A percentile compares a stretch with the other conserved stretches of the same genome.
Evolutionary conservation across 1,140 invertebrate genomes (phyloP).

Genomic region (Eupeodes corollae): DNA sequence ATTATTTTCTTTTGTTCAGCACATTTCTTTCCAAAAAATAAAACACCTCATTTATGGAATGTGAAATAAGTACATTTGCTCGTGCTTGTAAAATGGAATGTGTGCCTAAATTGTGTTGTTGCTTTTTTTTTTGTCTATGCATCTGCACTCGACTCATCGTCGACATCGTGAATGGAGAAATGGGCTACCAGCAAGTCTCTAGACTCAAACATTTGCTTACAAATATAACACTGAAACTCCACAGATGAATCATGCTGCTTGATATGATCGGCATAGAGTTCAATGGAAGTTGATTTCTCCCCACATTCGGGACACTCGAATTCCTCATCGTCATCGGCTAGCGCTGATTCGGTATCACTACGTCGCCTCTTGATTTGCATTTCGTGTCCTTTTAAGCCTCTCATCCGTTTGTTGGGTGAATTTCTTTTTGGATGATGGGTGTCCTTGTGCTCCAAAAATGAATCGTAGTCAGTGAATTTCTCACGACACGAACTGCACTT

Average conservation of each 20-base stretch:
- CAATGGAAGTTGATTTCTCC: slow-evolving; percentile 23
- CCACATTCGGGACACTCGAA: slow-evolving; percentile 28
- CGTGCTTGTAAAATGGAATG: too few relatives aligned
- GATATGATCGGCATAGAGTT: slow-evolving; percentile 25
- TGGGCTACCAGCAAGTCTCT: too few relatives aligned
- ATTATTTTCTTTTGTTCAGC: too few relatives aligned
- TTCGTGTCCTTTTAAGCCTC: background rate
- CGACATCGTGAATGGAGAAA: too few relatives aligned
- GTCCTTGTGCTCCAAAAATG: slow-evolving; percentile 24
- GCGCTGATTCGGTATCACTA: slow-evolving; percentile 1
- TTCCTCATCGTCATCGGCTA: slow-evolving; percentile 6
- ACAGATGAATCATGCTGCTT: slow-evolving; percentile 24
- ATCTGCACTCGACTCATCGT: too few relatives aligned
- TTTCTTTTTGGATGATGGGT: slow-evolving; percentile 8
- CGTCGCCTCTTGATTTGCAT: background rate
- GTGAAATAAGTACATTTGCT: too few relatives aligned
- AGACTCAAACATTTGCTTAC: slow-evolving; percentile 5
- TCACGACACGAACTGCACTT: slow-evolving; percentile 24
- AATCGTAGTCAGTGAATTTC: slow-evolving; percentile 26
- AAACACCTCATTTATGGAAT: too few relatives aligned
- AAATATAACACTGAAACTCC: slow-evolving; percentile 9
- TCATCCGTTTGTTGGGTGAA: background rate
- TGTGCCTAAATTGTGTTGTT: too few relatives aligned
- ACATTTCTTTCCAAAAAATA: too few relatives aligned
- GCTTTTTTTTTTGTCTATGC: too few relatives aligned